These are phyloP conservation scores for Elanus axillaris DNA, from an alignment of 2,113 vertebrate genomes.

Conservation along the genomic window DNA sequence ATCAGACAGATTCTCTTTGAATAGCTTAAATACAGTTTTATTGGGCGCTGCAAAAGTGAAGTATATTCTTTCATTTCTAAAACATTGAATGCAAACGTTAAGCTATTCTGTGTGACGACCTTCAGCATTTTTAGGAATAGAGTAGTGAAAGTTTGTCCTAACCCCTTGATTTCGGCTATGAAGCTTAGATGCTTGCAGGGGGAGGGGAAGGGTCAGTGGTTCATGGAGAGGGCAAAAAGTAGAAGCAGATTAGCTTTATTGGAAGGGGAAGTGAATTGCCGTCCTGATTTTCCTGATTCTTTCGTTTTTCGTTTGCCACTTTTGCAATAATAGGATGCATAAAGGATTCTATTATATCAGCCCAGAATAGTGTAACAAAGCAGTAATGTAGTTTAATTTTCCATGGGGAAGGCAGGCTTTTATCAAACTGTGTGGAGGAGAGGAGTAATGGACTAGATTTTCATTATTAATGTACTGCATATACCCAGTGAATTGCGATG, in stretches of 20 bases:
- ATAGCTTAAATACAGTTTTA: background rate
- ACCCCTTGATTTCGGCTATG: background rate
- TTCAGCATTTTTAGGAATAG: background rate
- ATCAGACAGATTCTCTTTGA: background rate
- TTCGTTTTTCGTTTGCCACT: background rate
- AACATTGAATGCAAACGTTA: background rate
- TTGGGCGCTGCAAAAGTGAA: background rate
- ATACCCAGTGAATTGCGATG: background rate
- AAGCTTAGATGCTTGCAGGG: background rate
- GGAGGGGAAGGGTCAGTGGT: background rate
- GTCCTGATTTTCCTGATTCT: background rate
- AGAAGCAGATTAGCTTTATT: background rate
- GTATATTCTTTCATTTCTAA: background rate
- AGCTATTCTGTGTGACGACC: background rate
- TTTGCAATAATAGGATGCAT: background rate
- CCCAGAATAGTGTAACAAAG: background rate
- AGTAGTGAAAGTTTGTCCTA: background rate
- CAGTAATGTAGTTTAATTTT: background rate
- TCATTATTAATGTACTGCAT: conserved; percentile 14
- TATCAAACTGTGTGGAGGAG: background rate
- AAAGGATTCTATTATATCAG: background rate
- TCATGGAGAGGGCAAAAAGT: background rate
- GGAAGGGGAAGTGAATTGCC: background rate
- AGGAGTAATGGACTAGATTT: conserved; percentile 31
- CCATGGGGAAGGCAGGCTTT: conserved; percentile 1